Evolutionary conservation across 2,797 vertebrate genomes (phyloP).

Genomic region (Euthynnus affinis): DNA sequence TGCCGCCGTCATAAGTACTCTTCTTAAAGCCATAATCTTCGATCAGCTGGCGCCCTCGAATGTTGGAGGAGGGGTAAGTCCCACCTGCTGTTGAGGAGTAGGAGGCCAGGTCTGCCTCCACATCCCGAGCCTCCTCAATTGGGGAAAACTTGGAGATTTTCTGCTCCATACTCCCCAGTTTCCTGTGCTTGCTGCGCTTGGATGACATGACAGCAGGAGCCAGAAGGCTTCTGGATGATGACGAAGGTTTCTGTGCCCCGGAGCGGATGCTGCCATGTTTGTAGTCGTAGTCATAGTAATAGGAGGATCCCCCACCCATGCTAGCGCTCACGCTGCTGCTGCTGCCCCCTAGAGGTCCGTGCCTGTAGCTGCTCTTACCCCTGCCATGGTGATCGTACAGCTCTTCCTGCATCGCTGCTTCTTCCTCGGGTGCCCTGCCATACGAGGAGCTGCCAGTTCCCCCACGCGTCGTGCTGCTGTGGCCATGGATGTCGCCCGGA

Average conservation of each 20-base stretch:
- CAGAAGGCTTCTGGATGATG: constrained; percentile 89
- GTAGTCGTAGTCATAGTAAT: constrained; percentile 92
- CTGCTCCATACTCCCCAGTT: constrained; percentile 95
- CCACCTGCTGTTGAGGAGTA: constrained; percentile 86
- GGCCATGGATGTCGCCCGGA: constrained; percentile 79
- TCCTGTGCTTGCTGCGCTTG: constrained; percentile 98
- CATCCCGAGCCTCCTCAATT: constrained; percentile 98
- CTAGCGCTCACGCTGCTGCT: constrained; percentile 83
- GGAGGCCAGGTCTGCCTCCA: constrained; percentile 95
- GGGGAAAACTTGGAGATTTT: constrained; percentile 99
- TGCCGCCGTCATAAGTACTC: constrained; percentile 64
- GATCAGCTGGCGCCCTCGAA: constrained; percentile 83
- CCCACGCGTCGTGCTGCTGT: constrained; percentile 83
- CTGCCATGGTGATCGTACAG: constrained; percentile 93
- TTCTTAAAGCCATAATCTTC: constrained; percentile 84
- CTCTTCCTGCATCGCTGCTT: constrained; percentile 93
- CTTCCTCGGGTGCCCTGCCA: constrained; percentile 92
- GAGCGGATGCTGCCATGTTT: constrained; percentile 84
- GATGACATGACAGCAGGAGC: constrained; percentile 94
- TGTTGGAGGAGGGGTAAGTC: constrained; percentile 72
- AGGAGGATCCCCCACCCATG: constrained; percentile 87
- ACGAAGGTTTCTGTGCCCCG: constrained; percentile 89
- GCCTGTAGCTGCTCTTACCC: constrained; percentile 93
- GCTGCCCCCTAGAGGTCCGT: constrained; percentile 90
- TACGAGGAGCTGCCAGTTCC: constrained; percentile 91